Base-by-base conservation (phyloP, 2,113 vertebrate species). In the Nycticryphes semicollaris region DNA sequence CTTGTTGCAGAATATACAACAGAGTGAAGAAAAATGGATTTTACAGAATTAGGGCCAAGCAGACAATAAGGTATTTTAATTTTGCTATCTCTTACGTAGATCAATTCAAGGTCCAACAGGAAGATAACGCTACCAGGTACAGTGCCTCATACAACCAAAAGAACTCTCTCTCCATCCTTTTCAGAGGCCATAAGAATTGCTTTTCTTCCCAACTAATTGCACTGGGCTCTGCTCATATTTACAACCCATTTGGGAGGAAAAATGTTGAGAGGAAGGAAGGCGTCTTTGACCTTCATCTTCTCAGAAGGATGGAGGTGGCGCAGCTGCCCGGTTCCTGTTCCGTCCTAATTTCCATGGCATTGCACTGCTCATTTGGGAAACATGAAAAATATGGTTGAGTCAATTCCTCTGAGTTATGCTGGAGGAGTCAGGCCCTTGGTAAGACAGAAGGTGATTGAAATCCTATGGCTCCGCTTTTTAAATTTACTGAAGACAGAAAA, bases 291-390 rank as follows among this genome's bases (percentile, higher is more conserved):
- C 96, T 98, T 97, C 96, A 89, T 80, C 78, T 88, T 60, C 60
- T 68, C 50, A 37, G 85, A 95, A 97, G 89, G 67, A 89, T 21
- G 84, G 93, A 93, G 63, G 73, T 24, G 77, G 89, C 72, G 6
- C 96, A 96, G 91, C 96, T 91, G 84, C 89, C 95, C 94, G 14
- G 75, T 93, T 88, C 90, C 94, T 47, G 24, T 60, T 90, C 70
- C 33, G 56, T 74, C 89, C 94, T 96, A 53, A 98, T 97, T 97
- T 97, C 95, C 91, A 88, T 84, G 80, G 95, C 33, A 47, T 7
- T 77, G 85, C 94, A 69, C 93, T 77, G 77, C 93, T 97, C 96
- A 76, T 97, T 95, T 97, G 95, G 94, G 96, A 98, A 97, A 97
- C 90, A 95, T 97, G 96, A 97, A 95, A 96, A 97, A 94, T 67